Base-by-base conservation (phyloP, 2,888 invertebrate species). In the Lithophane socia region DNA sequence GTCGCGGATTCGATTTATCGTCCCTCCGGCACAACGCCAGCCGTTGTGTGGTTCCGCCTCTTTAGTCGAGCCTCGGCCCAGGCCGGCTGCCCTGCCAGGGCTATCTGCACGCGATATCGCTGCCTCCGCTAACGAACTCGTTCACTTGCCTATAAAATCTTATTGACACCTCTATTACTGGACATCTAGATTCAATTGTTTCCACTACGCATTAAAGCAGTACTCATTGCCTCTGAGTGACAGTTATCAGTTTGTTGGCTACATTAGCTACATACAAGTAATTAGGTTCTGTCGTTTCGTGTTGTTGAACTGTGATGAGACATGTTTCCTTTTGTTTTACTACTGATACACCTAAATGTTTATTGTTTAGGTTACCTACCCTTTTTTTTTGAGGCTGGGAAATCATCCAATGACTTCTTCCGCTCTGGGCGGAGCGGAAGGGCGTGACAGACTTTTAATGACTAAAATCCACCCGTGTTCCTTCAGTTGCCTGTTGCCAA, bases 1-100 rank as follows among this genome's bases (percentile, higher is more conserved):
- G 94, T 92, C 93, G 94, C 92, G 92, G 91, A 92, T 94, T 94
- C 93, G 92, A 96, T 95, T 95, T 95, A 96, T 94, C 90, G 93
- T 84, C 80, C 84, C 84, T 85, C 81, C 86, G 82, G 90, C 91
- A 95, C 95, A 95, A 95, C 91, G 94, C 91, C 86, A 89, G 86
- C 91, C 93, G 93, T 94, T 95, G 94, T 95, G 88, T 87, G 91
- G 93, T 94, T 93, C 94, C 93, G 92, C 93, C 92, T 94, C 93
- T 91, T 94, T 92, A 92, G 90, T 68, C 87, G 84, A 84, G 81
- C 67, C 90, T 75, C 88, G 82, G 29, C 63, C 81, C 85, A 42
- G 29, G 76, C 73, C 71, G 71, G 63, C 75, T 74, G 78, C 81
- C 76, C 90, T 82, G 87, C 75, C 91, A 95, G 95, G 94, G 94